Evolutionary conservation across 2,797 vertebrate genomes (phyloP), one percentile per base, ranked within the genome.

Genomic region (Cirrhinus molitorella): DNA sequence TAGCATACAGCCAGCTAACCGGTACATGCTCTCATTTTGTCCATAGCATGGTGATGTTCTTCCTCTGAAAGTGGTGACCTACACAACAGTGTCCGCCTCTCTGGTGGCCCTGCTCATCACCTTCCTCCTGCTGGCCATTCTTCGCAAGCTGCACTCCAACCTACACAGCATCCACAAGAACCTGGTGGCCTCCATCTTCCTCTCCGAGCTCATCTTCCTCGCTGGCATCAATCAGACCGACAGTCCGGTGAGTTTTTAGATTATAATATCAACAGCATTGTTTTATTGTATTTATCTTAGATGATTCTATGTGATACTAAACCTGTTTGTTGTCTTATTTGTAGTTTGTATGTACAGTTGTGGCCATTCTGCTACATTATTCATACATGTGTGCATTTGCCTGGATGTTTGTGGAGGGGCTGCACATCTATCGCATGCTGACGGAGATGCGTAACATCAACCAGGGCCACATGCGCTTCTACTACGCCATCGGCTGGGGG

Each of bases 391-490:
- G 96, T 85, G 92, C 95, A 49, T 96, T 97, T 2, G 94, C 96
- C 0, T 97, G 96, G 96, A 94, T 96, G 89, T 96, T 96, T 1
- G 96, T 97, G 90, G 96, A 97, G 88, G 93, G 95, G 70, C 93
- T 97, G 57, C 96, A 97, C 63, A 93, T 96, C 82, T 95, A 97
- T 90, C 95, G 96, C 74, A 96, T 97, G 96, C 92, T 97, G 86
- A 96, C 95, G 0, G 96, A 97, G 93, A 92, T 92, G 59, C 95
- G 96, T 86, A 96, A 97, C 90, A 95, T 97, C 76, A 96, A 97
- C 89, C 90, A 93, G 0, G 96, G 96, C 7, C 96, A 95, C 89
- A 96, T 97, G 96, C 76, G 95, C 7, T 97, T 97, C 93, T 97
- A 97, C 92, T 95, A 96, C 0, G 94, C 96, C 0, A 92, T 96